Evolutionary conservation across 2,888 invertebrate species (phyloP), one percentile per base, ranked within the genome.

Genomic region (Aphidoletes aphidimyza): DNA sequence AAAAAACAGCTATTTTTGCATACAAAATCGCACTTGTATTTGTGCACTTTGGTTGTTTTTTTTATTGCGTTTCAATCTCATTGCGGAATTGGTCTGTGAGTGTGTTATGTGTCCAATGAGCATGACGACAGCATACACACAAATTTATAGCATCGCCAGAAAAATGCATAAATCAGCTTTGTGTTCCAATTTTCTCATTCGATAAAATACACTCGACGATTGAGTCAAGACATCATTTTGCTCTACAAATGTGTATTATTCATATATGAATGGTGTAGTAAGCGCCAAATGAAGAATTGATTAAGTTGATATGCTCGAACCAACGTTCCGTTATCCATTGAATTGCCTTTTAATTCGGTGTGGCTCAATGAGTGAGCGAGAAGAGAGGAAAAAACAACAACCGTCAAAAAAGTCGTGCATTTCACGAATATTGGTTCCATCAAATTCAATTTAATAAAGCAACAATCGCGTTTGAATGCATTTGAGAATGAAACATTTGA

Each of bases 81-180:
- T n/a, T 54, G 39, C 11, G 39, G n/a, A n/a, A 30, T 2, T 34
- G 30, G 1, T 14, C 47, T 11, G 14, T 54, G 6, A 22, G 69
- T 30, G 17, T 69, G 69, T 69, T 54, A 69, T 30, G 69, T 69
- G 69, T 69, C 69, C 69, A 69, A 69, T 30, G 34, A 69, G 69
- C 69, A 69, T 69, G 30, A 69, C 69, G 69, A 69, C 69, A 30
- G 30, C 69, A 69, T 69, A 30, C 19, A 5, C 30, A 0, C 22
- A 54, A 54, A 17, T 26, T 22, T 26, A 54, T 17, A 26, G n/a
- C 69, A 69, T 26, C 26, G 69, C 69, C 69, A 69, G 9, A 69
- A n/a, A n/a, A 69, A 69, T 69, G 69, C 30, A 69, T 69, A 26
- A 69, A 34, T 34, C 69, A n/a, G 69, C 30, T 69, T 69, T 69